Evolutionary conservation across 1,140 invertebrate genomes (phyloP).

Genomic region (Zaprionus inermis): DNA sequence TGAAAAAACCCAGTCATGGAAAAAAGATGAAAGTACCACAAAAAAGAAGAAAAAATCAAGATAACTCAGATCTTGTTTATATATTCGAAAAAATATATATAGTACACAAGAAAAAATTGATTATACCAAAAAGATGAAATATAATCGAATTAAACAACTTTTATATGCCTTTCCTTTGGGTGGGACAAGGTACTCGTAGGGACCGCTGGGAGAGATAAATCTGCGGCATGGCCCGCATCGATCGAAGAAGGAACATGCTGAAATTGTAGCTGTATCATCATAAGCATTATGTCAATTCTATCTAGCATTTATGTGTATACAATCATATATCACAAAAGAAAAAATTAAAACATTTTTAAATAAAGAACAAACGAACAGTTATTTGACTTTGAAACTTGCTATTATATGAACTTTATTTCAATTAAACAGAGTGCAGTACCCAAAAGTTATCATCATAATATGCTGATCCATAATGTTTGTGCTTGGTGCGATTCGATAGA

Average conservation of each 20-base stretch:
- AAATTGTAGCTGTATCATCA: conserved; percentile 12
- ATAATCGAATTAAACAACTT: conserved; percentile 76
- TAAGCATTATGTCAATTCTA: conserved; percentile 29
- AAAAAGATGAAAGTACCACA: conserved; percentile 64
- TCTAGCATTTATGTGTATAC: conserved; percentile 11
- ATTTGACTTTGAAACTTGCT: conserved; percentile 59
- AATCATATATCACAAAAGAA: conserved; percentile 18
- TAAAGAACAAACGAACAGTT: conserved; percentile 25
- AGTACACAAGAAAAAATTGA: conserved; percentile 68
- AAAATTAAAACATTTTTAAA: not conserved
- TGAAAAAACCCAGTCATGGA: conserved; percentile 54
- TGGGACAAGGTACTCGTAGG: conserved; percentile 56
- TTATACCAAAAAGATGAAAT: conserved; percentile 70
- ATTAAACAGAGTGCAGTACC: conserved; percentile 58
- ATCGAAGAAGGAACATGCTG: not conserved
- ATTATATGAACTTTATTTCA: conserved; percentile 76
- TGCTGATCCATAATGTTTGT: conserved; percentile 16
- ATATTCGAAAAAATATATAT: conserved; percentile 72
- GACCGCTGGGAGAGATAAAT: not conserved
- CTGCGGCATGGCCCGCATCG: not conserved
- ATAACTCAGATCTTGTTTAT: conserved; percentile 56
- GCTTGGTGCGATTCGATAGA: conserved; percentile 5
- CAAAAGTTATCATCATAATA: conserved; percentile 23
- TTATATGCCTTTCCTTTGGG: conserved; percentile 76
- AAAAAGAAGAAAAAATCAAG: conserved; percentile 60